Evolutionary conservation across 2,888 invertebrate genomes (phyloP).

Genomic region (Schizotus pectinicornis): DNA sequence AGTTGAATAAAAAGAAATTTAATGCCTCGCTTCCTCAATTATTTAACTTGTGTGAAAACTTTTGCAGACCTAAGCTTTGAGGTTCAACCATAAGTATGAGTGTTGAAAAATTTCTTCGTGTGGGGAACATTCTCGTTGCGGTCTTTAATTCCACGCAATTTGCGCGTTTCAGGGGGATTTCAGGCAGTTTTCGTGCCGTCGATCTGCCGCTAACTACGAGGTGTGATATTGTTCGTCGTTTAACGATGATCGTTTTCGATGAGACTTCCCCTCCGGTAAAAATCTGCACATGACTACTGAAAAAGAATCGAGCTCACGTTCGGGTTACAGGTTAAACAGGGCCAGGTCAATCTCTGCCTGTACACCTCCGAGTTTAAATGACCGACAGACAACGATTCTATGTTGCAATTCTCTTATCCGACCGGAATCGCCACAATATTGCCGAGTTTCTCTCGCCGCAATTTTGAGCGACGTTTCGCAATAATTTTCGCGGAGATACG

Average conservation of each 20-base stretch:
- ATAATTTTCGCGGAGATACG: constrained; percentile 15
- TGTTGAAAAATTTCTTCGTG: too few species aligned
- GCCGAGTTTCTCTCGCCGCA: constrained; percentile 23
- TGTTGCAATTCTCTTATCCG: constrained; percentile 28
- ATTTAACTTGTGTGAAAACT: too few species aligned
- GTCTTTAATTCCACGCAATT: too few species aligned
- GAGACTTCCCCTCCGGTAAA: background rate
- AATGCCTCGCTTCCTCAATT: too few species aligned
- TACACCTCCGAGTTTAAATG: constrained; percentile 27
- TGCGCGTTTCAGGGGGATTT: too few species aligned
- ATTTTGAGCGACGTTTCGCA: constrained; percentile 25
- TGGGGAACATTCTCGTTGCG: too few species aligned
- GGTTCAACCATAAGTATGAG: too few species aligned
- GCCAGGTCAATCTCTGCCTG: constrained; percentile 31
- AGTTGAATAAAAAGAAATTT: too few species aligned
- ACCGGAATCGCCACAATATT: constrained; percentile 20
- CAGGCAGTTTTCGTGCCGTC: background rate
- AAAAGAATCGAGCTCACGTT: constrained; percentile 32
- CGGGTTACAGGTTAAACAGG: constrained; percentile 30
- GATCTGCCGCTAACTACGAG: background rate
- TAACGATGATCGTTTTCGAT: too few species aligned
- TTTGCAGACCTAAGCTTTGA: too few species aligned
- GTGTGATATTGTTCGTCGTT: too few species aligned
- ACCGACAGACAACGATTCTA: constrained; percentile 25
- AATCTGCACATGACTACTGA: constrained; percentile 28